These are phyloP conservation scores for Dendrophyllia cribrosa DNA, from an alignment of 64 coral and sea anemone genomes.

Conservation along the genomic window DNA sequence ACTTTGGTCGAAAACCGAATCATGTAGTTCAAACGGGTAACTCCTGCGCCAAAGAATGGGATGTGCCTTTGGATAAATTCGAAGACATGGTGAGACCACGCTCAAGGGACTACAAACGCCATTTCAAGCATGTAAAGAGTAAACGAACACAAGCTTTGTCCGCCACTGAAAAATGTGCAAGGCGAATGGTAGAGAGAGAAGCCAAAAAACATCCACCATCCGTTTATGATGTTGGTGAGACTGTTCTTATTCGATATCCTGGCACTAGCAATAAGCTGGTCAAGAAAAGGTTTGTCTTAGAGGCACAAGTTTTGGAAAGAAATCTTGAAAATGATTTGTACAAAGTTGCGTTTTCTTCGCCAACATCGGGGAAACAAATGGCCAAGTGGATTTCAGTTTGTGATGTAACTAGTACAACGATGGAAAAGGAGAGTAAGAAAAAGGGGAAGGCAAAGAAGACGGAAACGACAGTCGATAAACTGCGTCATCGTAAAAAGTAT, in stretches of 20 bases:
- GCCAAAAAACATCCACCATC: slow-evolving; percentile 3
- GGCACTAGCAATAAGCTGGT: not conserved
- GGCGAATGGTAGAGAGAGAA: not conserved
- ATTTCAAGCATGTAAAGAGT: not conserved
- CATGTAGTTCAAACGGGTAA: not conserved
- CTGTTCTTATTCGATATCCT: slow-evolving; percentile 52
- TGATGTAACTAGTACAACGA: slow-evolving; percentile 18
- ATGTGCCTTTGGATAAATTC: not conserved
- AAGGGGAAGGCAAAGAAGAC: not conserved
- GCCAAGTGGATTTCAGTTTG: slow-evolving; percentile 30
- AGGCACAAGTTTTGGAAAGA: slow-evolving; percentile 20
- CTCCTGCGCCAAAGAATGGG: not conserved
- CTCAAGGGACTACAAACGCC: not conserved
- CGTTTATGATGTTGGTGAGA: slow-evolving; percentile 14
- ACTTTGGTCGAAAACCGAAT: slow-evolving; percentile 54
- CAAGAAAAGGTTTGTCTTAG: slow-evolving; percentile 39
- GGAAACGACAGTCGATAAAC: not conserved
- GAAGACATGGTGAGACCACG: slow-evolving; percentile 3
- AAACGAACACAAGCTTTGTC: not conserved
- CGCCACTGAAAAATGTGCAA: not conserved
- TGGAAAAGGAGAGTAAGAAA: slow-evolving; percentile 14
- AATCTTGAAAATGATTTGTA: slow-evolving; percentile 29
- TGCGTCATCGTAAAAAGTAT: not conserved
- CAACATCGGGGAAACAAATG: not conserved
- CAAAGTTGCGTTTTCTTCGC: slow-evolving; percentile 50